A percentile compares a stretch with the other conserved stretches of the same genome.
Conservation (phyloP, 2,113 vertebrate genomes). For the Coturnix japonica region DNA sequence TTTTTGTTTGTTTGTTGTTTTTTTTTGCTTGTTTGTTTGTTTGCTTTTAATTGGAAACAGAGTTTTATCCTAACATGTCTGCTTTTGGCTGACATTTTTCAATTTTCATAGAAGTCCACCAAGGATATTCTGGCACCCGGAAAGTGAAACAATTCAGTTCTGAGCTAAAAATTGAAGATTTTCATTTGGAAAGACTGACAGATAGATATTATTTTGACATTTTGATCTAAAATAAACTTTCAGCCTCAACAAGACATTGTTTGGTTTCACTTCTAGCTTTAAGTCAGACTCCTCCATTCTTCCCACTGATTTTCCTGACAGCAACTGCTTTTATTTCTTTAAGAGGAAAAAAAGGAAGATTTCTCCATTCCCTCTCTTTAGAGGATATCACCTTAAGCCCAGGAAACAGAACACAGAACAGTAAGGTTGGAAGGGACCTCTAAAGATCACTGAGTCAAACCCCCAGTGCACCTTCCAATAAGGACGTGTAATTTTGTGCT, state of each 20-base stretch:
- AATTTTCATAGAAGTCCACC: constrained; percentile 3
- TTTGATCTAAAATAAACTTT: constrained; percentile 28
- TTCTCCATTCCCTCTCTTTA: neutral
- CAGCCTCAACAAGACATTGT: neutral
- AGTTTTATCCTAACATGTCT: neutral
- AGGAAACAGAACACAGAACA: neutral
- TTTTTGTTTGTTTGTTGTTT: no score
- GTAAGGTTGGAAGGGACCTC: no score
- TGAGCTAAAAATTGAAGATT: neutral
- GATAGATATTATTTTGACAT: neutral
- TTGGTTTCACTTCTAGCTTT: neutral
- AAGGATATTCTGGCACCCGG: neutral
- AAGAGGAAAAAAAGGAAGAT: neutral
- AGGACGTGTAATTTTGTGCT: neutral
- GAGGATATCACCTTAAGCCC: neutral
- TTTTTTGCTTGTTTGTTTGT: no score
- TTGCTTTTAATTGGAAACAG: neutral
- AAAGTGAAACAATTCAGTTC: neutral
- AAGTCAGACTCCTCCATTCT: neutral
- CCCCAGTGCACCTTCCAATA: neutral
- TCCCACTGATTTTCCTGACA: neutral
- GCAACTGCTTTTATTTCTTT: neutral
- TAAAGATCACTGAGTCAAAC: no score
- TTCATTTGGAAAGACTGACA: neutral
- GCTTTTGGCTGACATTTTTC: constrained; percentile 6